These are phyloP conservation scores for Argyresthia goedartella DNA, from an alignment of 2,888 invertebrate genomes.

Conservation along the genomic window DNA sequence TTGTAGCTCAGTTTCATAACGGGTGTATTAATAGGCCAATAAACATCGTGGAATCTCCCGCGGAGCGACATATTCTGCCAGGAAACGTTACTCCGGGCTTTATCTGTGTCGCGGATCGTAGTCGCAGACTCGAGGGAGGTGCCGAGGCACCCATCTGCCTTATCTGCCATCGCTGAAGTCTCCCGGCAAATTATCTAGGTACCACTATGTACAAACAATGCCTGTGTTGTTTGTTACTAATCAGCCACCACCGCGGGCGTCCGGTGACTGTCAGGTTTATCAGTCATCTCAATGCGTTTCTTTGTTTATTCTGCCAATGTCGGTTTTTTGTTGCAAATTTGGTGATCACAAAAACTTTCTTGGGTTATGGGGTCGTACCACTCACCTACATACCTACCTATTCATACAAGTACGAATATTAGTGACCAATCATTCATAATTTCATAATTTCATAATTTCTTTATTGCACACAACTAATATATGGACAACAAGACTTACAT, in stretches of 20 bases:
- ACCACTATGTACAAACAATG: conserved; percentile 23
- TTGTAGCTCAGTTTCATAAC: not conserved
- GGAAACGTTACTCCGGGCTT: conserved; percentile 35
- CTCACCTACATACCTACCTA: not conserved
- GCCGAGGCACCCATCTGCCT: conserved; percentile 30
- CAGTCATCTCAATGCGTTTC: not conserved
- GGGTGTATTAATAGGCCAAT: conserved; percentile 1
- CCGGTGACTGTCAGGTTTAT: conserved; percentile 21
- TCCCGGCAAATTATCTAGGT: conserved; percentile 31
- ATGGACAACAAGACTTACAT: no score
- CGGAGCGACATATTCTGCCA: conserved; percentile 15
- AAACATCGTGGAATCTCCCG: not conserved
- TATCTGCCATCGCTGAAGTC: conserved; percentile 35
- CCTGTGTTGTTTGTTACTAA: conserved; percentile 26
- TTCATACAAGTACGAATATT: no score
- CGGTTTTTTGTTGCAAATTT: not conserved
- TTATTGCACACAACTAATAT: no score
- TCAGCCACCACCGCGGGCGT: conserved; percentile 18
- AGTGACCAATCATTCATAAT: no score
- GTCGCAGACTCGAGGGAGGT: conserved; percentile 25
- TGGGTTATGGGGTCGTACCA: not conserved
- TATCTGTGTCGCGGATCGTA: conserved; percentile 51
- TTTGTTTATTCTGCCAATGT: no score
- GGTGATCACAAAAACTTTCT: not conserved
- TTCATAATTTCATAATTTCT: no score